phyloP scores from a whole-genome alignment of 2,888 invertebrate species.

The Phyto melanocephala region DNA sequence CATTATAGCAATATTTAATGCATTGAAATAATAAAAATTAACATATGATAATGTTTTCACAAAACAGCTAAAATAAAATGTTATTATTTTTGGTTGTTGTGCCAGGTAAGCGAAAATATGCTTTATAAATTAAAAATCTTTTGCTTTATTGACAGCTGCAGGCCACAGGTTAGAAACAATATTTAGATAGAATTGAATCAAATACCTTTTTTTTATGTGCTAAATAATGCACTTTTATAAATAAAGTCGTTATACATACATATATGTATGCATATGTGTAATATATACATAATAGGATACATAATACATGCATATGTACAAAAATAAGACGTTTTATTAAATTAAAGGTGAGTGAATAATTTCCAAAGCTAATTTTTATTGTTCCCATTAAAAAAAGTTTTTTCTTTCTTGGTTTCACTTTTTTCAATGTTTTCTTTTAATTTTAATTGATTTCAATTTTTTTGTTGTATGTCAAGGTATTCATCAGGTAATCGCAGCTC shows the following conservation, averaged over 20 bases:
- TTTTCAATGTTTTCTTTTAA: not conserved
- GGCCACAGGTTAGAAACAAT: not conserved
- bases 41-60: conserved; percentile 51
- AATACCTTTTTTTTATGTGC: no score
- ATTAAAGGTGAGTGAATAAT: conserved; percentile 39
- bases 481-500: no score
- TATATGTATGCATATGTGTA: no score
- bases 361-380: not conserved
- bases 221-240: no score
- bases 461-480: not conserved
- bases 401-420: not conserved
- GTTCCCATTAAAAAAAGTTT: not conserved
- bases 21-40: conserved; percentile 54
- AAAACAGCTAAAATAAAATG: conserved; percentile 22
- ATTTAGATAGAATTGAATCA: not conserved
- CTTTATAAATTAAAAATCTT: conserved; percentile 4
- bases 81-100: conserved; percentile 17
- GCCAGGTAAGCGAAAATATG: conserved; percentile 63
- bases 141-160: not conserved
- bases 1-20: conserved; percentile 52
- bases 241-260: no score
- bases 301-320: not conserved
- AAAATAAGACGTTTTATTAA: conserved; percentile 14
- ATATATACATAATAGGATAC: no score
- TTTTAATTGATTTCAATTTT: not conserved